Conservation (phyloP, 2,113 vertebrate genomes). For the Seriola dumerili region DNA sequence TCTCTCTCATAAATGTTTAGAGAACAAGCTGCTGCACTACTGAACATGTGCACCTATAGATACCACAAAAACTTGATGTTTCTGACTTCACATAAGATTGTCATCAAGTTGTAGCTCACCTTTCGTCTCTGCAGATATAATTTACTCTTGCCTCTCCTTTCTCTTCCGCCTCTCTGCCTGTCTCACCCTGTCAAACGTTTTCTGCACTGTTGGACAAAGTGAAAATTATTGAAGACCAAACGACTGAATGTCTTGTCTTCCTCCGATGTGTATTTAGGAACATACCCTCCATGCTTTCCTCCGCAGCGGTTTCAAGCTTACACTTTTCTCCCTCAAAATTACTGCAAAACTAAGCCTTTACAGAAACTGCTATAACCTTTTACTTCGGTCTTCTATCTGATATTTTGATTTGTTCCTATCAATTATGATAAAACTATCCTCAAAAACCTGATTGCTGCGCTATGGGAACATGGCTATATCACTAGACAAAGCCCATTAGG, state of each 20-base stretch:
- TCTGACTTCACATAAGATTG: neutral
- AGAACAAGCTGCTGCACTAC: neutral
- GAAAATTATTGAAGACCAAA: slow-evolving; percentile 30
- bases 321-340: neutral
- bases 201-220: slow-evolving; percentile 50
- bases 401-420: neutral
- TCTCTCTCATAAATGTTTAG: neutral
- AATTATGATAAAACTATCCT: neutral
- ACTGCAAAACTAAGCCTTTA: neutral
- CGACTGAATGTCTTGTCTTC: neutral
- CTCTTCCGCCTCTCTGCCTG: slow-evolving; percentile 45
- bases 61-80: neutral
- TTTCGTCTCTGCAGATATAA: slow-evolving; percentile 49
- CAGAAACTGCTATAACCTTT: neutral
- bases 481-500: neutral
- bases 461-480: neutral
- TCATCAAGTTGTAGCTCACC: slow-evolving; percentile 40
- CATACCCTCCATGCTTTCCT: neutral
- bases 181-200: slow-evolving; percentile 58
- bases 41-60: neutral
- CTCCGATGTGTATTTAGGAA: neutral
- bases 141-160: slow-evolving; percentile 49
- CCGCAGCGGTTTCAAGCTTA: neutral
- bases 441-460: neutral
- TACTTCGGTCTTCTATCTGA: neutral